Evolutionary conservation across 2,113 vertebrate species (phyloP).

Genomic region (Rana temporaria): DNA sequence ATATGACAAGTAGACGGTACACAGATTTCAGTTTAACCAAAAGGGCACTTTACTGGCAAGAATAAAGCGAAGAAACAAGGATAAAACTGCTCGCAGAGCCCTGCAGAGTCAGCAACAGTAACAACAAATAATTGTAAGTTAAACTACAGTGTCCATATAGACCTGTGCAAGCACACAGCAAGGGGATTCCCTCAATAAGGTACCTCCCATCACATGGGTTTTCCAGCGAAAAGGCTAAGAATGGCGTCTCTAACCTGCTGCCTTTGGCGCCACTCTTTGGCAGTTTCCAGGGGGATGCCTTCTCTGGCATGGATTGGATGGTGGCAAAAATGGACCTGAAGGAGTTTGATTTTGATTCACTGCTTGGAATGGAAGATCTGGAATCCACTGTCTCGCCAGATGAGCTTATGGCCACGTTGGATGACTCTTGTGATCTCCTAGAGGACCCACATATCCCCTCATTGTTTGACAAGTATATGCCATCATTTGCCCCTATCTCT

Average conservation of each 20-base stretch:
- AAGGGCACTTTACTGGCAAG: too few species aligned
- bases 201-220: conserved; percentile 77
- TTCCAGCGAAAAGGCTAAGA: conserved; percentile 79
- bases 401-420: conserved; percentile 87
- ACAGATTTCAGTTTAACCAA: too few species aligned
- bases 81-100: too few species aligned
- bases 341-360: conserved; percentile 87
- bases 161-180: too few species aligned
- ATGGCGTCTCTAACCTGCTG: conserved; percentile 83
- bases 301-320: conserved; percentile 95
- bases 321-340: conserved; percentile 92
- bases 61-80: too few species aligned
- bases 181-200: too few species aligned
- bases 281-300: conserved; percentile 82
- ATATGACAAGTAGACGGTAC: too few species aligned
- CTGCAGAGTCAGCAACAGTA: too few species aligned
- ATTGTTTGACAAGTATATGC: conserved; percentile 66
- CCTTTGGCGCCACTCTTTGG: conserved; percentile 72
- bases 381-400: conserved; percentile 84
- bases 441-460: conserved; percentile 72
- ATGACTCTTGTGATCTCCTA: conserved; percentile 82
- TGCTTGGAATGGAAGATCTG: conserved; percentile 83
- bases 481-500: conserved; percentile 67
- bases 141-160: too few species aligned
- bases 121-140: too few species aligned